These are phyloP conservation scores for Chelon labrosus DNA, from an alignment of 2,797 vertebrate genomes.

Conservation along the genomic window DNA sequence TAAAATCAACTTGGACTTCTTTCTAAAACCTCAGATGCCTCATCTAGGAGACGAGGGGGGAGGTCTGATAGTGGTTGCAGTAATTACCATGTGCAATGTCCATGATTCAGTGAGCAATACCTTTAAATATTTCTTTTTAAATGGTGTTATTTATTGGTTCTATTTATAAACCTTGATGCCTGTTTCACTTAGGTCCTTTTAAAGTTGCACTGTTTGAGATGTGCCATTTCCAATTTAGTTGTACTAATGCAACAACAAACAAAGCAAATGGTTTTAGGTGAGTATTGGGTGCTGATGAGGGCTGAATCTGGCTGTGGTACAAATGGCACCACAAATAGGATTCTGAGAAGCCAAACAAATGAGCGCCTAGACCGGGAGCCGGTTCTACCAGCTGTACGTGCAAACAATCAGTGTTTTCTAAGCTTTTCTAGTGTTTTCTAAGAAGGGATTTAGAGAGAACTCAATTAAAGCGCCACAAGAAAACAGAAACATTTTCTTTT, in stretches of 20 bases:
- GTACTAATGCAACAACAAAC: too few species aligned
- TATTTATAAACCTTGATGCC: too few species aligned
- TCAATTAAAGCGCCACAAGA: not conserved
- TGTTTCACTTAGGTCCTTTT: too few species aligned
- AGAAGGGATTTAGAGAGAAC: not conserved
- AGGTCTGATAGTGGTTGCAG: not conserved
- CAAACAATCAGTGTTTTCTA: conserved; percentile 2
- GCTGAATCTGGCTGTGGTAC: conserved; percentile 6
- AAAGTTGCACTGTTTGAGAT: too few species aligned
- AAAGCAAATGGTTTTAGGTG: not conserved
- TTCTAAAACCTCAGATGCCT: not conserved
- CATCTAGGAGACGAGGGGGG: not conserved
- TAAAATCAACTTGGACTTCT: not conserved
- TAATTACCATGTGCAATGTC: not conserved
- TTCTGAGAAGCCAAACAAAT: conserved; percentile 30
- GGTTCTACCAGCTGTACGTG: not conserved
- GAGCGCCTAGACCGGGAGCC: conserved; percentile 1
- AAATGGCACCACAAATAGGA: conserved; percentile 10
- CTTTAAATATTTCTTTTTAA: too few species aligned
- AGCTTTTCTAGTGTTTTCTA: not conserved
- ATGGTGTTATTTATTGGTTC: too few species aligned
- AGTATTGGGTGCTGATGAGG: conserved; percentile 20
- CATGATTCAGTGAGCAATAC: too few species aligned
- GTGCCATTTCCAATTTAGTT: too few species aligned
- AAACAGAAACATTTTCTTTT: too few species aligned